Conservation (phyloP, 1,140 invertebrate species). For the Rhizoglyphus robini region DNA sequence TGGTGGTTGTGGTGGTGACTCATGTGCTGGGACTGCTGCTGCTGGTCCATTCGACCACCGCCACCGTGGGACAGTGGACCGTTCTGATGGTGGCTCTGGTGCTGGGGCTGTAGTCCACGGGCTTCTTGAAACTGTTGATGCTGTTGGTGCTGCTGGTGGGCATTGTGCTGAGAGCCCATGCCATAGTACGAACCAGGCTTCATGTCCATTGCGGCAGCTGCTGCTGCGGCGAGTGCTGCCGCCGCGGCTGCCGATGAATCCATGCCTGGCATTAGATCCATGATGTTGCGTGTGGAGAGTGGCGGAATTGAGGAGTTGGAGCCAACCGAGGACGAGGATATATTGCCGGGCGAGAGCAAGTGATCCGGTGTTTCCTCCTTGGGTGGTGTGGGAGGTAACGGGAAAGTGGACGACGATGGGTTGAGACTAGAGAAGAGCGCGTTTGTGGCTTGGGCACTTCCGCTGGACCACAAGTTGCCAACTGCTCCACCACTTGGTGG, state of each 20-base stretch:
- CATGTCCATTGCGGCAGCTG: conserved; percentile 1
- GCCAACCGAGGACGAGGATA: neutral
- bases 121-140: neutral
- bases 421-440: neutral
- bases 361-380: conserved; percentile 12
- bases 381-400: conserved; percentile 10
- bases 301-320: neutral
- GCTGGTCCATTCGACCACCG: neutral
- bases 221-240: neutral
- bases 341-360: neutral
- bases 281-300: neutral
- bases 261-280: conserved; percentile 2
- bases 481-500: no score
- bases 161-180: neutral
- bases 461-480: no score
- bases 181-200: neutral
- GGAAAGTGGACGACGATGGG: neutral
- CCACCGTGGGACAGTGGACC: neutral
- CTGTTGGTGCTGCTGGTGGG: neutral
- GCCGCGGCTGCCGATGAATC: conserved; percentile 3
- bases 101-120: neutral
- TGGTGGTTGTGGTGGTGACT: neutral
- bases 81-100: neutral
- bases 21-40: neutral
- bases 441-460: neutral